phyloP scores from a whole-genome alignment of 2,113 vertebrate genomes.

The Phycodurus eques region DNA sequence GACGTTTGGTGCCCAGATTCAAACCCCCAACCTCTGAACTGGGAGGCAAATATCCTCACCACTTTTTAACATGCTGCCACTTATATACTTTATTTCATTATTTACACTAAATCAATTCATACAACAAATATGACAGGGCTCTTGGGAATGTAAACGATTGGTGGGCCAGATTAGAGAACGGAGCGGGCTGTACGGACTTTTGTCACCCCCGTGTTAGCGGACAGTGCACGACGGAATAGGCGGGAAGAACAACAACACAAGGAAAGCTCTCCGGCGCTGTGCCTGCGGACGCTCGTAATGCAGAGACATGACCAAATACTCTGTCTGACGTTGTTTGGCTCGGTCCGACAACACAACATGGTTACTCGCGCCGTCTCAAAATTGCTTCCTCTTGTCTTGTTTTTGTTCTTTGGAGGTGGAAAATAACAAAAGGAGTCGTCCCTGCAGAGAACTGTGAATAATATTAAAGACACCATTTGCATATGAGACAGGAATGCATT shows the following conservation, averaged over 20 bases:
- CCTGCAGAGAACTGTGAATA: neutral
- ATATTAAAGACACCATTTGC: neutral
- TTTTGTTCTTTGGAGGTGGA: neutral
- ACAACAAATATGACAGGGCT: neutral
- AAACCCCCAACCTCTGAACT: no score
- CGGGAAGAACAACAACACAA: slow-evolving; percentile 62
- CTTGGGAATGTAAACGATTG: neutral
- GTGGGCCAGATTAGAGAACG: neutral
- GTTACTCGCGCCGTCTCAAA: neutral
- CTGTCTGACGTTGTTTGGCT: slow-evolving; percentile 12
- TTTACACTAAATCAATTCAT: neutral
- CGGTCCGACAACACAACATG: neutral
- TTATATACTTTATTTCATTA: neutral
- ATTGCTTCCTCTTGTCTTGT: neutral
- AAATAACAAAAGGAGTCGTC: slow-evolving; percentile 12
- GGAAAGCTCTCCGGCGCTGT: slow-evolving; percentile 28
- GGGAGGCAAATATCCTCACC: no score
- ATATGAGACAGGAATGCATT: slow-evolving; percentile 10
- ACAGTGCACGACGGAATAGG: slow-evolving; percentile 62
- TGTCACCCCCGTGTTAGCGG: neutral
- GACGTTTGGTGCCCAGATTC: no score
- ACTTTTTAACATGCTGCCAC: no score
- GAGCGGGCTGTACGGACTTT: neutral
- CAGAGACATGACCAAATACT: slow-evolving; percentile 28
- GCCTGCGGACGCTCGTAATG: slow-evolving; percentile 36